Conservation (phyloP, 2,797 vertebrate genomes). For the Cirrhinus molitorella region DNA sequence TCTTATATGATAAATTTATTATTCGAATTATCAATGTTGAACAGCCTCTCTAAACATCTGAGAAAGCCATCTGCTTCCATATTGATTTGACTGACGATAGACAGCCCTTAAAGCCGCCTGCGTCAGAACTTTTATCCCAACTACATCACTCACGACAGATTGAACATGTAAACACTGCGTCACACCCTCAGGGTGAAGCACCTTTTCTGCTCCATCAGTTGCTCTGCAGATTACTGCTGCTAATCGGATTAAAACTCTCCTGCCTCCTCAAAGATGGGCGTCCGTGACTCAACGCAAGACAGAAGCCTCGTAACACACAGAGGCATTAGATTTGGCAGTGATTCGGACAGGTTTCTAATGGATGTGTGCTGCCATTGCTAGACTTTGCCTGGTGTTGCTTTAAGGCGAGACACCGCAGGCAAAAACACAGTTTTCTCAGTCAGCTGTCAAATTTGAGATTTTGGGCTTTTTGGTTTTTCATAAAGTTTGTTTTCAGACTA, state of each 20-base stretch:
- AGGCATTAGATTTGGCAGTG: slow-evolving; percentile 18
- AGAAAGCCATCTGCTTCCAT: slow-evolving; percentile 8
- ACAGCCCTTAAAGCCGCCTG: slow-evolving; percentile 3
- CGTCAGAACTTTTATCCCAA: slow-evolving; percentile 10
- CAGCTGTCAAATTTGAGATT: too few species aligned
- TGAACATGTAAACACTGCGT: slow-evolving; percentile 14
- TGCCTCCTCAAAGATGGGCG: background rate
- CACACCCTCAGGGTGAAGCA: slow-evolving; percentile 27
- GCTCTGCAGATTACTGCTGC: slow-evolving; percentile 48
- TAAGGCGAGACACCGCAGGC: too few species aligned
- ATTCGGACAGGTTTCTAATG: background rate
- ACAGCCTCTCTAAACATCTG: background rate
- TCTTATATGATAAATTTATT: too few species aligned
- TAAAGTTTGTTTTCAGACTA: too few species aligned
- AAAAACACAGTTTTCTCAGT: too few species aligned
- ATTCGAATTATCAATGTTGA: too few species aligned
- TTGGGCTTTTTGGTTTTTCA: too few species aligned
- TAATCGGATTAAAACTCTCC: slow-evolving; percentile 56
- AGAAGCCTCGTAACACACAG: slow-evolving; percentile 1
- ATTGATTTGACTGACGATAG: slow-evolving; percentile 20
- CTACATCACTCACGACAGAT: slow-evolving; percentile 28
- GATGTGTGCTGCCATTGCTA: background rate
- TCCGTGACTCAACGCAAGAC: background rate
- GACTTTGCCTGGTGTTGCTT: too few species aligned
- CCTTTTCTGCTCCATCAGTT: slow-evolving; percentile 47